Percentiles rank a stretch among this genome's conserved stretches.
These are phyloP conservation scores for Sipha maydis DNA, from an alignment of 2,888 invertebrate genomes.

Conservation along the genomic window DNA sequence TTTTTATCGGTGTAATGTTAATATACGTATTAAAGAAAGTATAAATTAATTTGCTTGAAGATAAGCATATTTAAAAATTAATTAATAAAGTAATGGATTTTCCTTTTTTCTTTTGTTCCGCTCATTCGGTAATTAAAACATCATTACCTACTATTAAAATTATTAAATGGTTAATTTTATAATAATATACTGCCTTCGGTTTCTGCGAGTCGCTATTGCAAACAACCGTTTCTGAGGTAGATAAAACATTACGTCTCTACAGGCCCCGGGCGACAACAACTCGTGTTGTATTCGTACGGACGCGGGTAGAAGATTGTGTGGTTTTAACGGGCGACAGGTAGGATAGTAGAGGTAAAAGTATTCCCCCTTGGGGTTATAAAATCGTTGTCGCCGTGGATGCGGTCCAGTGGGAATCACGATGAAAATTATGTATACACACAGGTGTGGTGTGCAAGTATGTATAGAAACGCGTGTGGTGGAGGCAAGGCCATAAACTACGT, in stretches of 20 bases:
- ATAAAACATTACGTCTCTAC: not conserved
- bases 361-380: slow-evolving; percentile 31
- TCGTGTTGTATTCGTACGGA: not conserved
- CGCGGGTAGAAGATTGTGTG: not conserved
- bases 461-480: not conserved
- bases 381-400: slow-evolving; percentile 41
- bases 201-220: no score
- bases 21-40: no score
- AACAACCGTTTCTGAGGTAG: no score
- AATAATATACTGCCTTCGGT: no score
- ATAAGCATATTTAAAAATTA: no score
- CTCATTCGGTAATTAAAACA: no score
- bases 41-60: no score
- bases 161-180: no score
- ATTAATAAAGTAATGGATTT: no score
- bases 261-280: not conserved
- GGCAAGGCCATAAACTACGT: slow-evolving; percentile 48
- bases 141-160: no score
- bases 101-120: no score
- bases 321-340: not conserved
- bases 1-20: no score
- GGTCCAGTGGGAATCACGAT: slow-evolving; percentile 52
- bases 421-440: slow-evolving; percentile 50
- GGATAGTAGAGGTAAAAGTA: not conserved
- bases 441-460: not conserved